Conservation (phyloP, 92 coral and sea anemone genomes). For the Epizoanthus illoricatus region DNA sequence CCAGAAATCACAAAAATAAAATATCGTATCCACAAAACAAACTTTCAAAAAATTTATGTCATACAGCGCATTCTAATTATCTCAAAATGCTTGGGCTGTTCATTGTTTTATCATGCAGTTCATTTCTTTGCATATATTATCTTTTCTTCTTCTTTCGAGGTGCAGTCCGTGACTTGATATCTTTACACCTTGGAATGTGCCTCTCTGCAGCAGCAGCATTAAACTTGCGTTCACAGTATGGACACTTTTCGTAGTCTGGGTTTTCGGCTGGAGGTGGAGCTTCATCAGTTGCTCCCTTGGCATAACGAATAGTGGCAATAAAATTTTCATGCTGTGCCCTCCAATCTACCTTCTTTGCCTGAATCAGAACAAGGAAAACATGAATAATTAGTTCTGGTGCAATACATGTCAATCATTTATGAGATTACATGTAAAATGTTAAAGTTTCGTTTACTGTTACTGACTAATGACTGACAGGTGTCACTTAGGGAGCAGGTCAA, state of each 20-base stretch:
- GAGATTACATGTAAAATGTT: not conserved
- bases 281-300: conserved; percentile 70
- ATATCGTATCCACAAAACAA: no score
- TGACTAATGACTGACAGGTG: no score
- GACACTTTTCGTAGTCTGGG: conserved; percentile 93
- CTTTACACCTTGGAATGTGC: conserved; percentile 96
- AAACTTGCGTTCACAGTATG: conserved; percentile 89
- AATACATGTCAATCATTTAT: not conserved
- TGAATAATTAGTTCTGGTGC: not conserved
- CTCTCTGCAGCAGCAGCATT: conserved; percentile 88
- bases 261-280: conserved; percentile 83
- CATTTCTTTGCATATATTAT: conserved; percentile 5
- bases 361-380: conserved; percentile 7
- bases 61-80: no score
- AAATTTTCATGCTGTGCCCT: conserved; percentile 83
- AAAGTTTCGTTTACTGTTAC: not conserved
- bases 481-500: no score
- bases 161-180: conserved; percentile 79
- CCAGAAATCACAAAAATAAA: no score
- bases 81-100: no score
- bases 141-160: conserved; percentile 63
- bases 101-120: not conserved
- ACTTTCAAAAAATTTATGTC: no score
- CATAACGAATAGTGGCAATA: conserved; percentile 92
- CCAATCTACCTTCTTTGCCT: conserved; percentile 88